Base-by-base conservation (phyloP, 2,888 invertebrate genomes). In the Dione vanillae region DNA sequence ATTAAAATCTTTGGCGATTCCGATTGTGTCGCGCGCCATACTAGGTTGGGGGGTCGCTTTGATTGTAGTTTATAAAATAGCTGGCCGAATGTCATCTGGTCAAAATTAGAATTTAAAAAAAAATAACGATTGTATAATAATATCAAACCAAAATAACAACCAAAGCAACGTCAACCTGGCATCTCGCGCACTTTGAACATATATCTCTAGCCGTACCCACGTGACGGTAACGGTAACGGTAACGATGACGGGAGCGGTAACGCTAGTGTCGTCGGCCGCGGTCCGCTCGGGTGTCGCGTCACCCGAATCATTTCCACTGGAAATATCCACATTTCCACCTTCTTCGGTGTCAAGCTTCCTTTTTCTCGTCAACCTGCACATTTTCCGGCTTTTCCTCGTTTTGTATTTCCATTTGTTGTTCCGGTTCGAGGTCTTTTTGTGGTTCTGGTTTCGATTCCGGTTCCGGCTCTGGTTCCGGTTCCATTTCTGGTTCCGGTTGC, bases 241-340 rank as follows among this genome's bases (percentile, higher is more conserved):
- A 16, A 64, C 64, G 27, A 52, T 19, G 49, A n/a, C 56, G 14
- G 58, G 19, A 41, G 41, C 58, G 40, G 56, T 19, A 58, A 40
- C 56, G n/a, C n/a, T n/a, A 12, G 43, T 43, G 20, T 49, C 58
- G 49, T 56, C 37, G 49, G 27, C 54, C 37, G 59, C 56, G 70
- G 75, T 69, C 69, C 70, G 71, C 16, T 64, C 64, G 64, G 64
- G 64, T 37, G 40, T 69, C 80, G 83, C 83, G 84, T 87, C 91
- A 90, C 92, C 92, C 92, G 91, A 91, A 90, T 92, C 91, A 90
- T 83, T 85, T 86, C 89, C 88, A 87, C 85, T 88, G 91, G 87
- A 91, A 90, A 85, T 88, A 88, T 75, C 89, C 90, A 68, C 83
- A 82, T 79, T 84, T 84, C 86, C 89, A 83, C 64, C 78, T 75